phyloP scores from a whole-genome alignment of 2,888 invertebrate genomes.

The Aleiodes alternator region DNA sequence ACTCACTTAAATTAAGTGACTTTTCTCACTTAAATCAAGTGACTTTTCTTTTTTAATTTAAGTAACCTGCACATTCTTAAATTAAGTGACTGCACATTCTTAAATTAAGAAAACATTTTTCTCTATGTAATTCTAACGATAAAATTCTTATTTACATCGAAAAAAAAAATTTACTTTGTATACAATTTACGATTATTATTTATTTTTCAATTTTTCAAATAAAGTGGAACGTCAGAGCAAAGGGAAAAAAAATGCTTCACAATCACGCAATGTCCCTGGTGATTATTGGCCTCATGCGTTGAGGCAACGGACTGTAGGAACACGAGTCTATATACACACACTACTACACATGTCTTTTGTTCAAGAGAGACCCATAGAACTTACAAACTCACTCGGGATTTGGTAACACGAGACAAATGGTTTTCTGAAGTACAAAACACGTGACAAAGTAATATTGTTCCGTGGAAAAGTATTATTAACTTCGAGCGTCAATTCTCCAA shows the following conservation, averaged over 20 bases:
- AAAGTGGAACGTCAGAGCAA: not conserved
- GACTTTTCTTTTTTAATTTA: too few relatives aligned
- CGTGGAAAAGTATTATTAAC: constrained; percentile 40
- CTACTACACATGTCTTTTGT: not conserved
- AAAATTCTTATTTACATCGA: too few relatives aligned
- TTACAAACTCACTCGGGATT: constrained; percentile 8
- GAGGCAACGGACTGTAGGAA: not conserved
- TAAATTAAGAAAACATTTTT: too few relatives aligned
- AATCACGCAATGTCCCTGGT: constrained; percentile 18
- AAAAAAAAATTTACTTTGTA: too few relatives aligned
- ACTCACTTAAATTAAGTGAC: too few relatives aligned
- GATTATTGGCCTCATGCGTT: constrained; percentile 15
- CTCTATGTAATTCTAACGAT: too few relatives aligned
- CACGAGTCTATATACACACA: not conserved
- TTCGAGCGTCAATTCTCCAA: constrained; percentile 25
- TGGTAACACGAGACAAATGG: constrained; percentile 40
- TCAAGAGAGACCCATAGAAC: constrained; percentile 23
- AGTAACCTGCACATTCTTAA: too few relatives aligned
- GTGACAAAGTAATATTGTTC: constrained; percentile 46
- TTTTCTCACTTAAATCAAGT: too few relatives aligned
- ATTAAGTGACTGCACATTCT: too few relatives aligned
- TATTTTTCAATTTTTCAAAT: not conserved
- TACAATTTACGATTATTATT: too few relatives aligned
- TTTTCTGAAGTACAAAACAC: constrained; percentile 31
- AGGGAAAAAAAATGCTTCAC: not conserved